These are phyloP conservation scores for Margaritifera margaritifera DNA, from an alignment of 2,888 invertebrate genomes.

Conservation along the genomic window DNA sequence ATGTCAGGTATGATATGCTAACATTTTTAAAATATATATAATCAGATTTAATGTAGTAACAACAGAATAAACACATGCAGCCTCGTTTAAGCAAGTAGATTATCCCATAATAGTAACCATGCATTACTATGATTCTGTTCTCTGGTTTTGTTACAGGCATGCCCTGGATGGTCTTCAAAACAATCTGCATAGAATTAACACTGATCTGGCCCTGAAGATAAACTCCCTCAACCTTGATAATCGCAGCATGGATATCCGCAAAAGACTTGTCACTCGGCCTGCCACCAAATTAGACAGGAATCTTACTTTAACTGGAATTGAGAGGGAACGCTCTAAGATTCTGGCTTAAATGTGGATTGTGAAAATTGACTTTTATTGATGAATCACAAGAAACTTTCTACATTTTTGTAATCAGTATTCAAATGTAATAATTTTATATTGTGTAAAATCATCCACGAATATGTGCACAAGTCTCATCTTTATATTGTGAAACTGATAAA, in stretches of 20 bases:
- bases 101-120: not conserved
- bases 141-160: slow-evolving; percentile 63
- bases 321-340: slow-evolving; percentile 60
- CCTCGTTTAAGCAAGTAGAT: not conserved
- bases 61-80: not conserved
- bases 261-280: slow-evolving; percentile 65
- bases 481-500: too few species aligned
- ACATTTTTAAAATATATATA: not conserved
- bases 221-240: slow-evolving; percentile 72
- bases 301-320: slow-evolving; percentile 66
- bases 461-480: too few species aligned
- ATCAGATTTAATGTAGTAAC: not conserved
- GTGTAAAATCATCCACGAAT: too few species aligned
- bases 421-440: too few species aligned
- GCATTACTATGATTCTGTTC: not conserved
- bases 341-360: slow-evolving; percentile 48
- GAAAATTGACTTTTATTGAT: too few species aligned
- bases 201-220: slow-evolving; percentile 71
- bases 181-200: slow-evolving; percentile 71
- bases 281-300: slow-evolving; percentile 63
- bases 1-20: not conserved
- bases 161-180: slow-evolving; percentile 71
- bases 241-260: slow-evolving; percentile 69
- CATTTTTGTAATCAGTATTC: too few species aligned
- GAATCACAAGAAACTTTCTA: too few species aligned